These are phyloP conservation scores for Parascotia fuliginaria DNA, from an alignment of 2,888 invertebrate species.

Conservation along the genomic window DNA sequence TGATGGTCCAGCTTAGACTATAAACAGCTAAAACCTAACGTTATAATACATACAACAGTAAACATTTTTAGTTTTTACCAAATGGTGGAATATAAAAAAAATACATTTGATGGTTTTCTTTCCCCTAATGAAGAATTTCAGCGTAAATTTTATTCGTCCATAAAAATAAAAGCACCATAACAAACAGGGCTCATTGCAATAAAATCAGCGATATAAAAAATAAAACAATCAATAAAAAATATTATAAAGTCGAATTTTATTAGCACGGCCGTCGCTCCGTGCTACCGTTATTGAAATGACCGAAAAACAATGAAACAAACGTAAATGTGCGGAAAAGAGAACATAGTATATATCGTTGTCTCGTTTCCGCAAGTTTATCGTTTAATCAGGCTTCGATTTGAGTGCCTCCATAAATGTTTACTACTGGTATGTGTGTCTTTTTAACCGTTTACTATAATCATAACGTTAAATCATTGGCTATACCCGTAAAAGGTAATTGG, in stretches of 20 bases:
- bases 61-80: too few relatives aligned
- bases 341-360: conserved; percentile 3
- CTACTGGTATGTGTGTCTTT: conserved; percentile 32
- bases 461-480: conserved; percentile 28
- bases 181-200: conserved; percentile 7
- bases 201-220: conserved; percentile 23
- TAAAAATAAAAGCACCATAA: conserved; percentile 8
- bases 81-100: neutral
- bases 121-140: conserved; percentile 5
- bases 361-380: conserved; percentile 19
- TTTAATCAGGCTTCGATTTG: conserved; percentile 33
- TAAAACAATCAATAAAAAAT: conserved; percentile 29
- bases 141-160: conserved; percentile 4
- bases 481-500: conserved; percentile 30
- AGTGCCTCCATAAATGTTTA: conserved; percentile 38
- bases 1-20: too few relatives aligned
- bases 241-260: conserved; percentile 25
- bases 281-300: conserved; percentile 24
- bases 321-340: conserved; percentile 14
- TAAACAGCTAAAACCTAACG: too few relatives aligned
- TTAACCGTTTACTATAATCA: conserved; percentile 32
- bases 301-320: conserved; percentile 25
- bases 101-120: neutral
- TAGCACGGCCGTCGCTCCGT: conserved; percentile 12
- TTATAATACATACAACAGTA: too few relatives aligned